phyloP scores from a whole-genome alignment of 2,888 invertebrate species.

The Synergus umbraculus region DNA sequence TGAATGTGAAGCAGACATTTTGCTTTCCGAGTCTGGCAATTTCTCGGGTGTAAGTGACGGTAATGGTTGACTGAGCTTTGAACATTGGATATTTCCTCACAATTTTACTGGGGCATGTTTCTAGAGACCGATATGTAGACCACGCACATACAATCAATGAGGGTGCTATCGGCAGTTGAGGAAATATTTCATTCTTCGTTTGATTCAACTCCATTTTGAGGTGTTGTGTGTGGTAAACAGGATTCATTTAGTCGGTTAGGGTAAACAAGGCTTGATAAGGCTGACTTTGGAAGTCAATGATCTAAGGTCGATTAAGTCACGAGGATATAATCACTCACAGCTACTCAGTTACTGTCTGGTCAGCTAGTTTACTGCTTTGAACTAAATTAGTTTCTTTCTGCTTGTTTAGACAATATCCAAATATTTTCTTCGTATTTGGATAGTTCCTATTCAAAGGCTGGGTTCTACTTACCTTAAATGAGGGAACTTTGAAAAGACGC shows the following conservation, averaged over 20 bases:
- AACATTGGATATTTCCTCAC: background rate
- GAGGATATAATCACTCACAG: background rate
- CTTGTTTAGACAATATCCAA: background rate
- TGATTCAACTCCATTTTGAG: background rate
- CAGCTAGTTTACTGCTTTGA: too few species aligned
- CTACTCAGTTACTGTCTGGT: too few species aligned
- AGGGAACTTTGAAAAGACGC: background rate
- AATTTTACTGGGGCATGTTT: background rate
- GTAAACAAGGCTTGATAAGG: background rate
- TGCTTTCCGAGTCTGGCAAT: background rate
- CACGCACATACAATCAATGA: background rate
- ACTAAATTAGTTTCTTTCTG: too few species aligned
- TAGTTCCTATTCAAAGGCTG: background rate
- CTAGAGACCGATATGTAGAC: background rate
- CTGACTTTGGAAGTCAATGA: too few species aligned
- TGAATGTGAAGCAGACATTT: conserved; percentile 25
- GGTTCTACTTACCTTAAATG: background rate
- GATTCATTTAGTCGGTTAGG: background rate
- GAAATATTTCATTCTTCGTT: background rate
- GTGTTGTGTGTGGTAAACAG: background rate
- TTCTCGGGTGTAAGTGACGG: background rate
- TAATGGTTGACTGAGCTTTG: background rate
- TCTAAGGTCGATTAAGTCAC: background rate
- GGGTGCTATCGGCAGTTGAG: background rate
- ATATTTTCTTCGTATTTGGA: background rate